phyloP scores from a whole-genome alignment of 2,888 invertebrate genomes.

The Eupithecia dodoneata region DNA sequence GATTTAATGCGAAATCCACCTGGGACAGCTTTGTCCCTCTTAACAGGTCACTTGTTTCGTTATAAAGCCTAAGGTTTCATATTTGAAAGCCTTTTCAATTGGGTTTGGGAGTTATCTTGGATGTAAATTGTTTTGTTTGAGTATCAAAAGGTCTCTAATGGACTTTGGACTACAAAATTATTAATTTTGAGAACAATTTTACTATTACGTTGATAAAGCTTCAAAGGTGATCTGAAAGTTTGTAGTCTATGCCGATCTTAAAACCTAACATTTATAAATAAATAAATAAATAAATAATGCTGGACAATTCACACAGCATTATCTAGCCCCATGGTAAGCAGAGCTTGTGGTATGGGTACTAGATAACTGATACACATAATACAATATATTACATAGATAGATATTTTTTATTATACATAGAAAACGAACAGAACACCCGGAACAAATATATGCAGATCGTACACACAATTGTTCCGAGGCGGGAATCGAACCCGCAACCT shows the following conservation, averaged over 20 bases:
- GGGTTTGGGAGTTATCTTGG: slow-evolving; percentile 3
- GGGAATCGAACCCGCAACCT: too few species aligned
- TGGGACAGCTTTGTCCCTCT: slow-evolving; percentile 24
- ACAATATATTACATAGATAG: too few species aligned
- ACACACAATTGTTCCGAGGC: too few species aligned
- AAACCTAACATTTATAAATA: background rate
- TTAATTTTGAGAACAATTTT: background rate
- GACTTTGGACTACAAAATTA: background rate
- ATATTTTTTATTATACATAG: too few species aligned
- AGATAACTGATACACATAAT: too few species aligned
- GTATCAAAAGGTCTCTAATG: slow-evolving; percentile 3
- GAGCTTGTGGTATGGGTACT: too few species aligned
- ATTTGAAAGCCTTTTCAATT: slow-evolving; percentile 16
- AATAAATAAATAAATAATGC: too few species aligned
- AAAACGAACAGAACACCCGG: too few species aligned
- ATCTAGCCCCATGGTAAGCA: too few species aligned
- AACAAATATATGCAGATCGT: too few species aligned
- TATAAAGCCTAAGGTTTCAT: slow-evolving; percentile 16
- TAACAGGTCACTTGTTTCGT: slow-evolving; percentile 35
- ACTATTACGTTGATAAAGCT: background rate
- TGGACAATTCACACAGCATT: too few species aligned
- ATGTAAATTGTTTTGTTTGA: slow-evolving; percentile 12
- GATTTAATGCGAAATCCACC: slow-evolving; percentile 30
- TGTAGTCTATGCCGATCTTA: background rate
- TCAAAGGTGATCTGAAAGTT: background rate